Percentiles rank a stretch among this genome's conserved stretches.
Conservation (phyloP, 30 jellyfish, hydroid and myxozoan genomes). For the Aurelia sp. region DNA sequence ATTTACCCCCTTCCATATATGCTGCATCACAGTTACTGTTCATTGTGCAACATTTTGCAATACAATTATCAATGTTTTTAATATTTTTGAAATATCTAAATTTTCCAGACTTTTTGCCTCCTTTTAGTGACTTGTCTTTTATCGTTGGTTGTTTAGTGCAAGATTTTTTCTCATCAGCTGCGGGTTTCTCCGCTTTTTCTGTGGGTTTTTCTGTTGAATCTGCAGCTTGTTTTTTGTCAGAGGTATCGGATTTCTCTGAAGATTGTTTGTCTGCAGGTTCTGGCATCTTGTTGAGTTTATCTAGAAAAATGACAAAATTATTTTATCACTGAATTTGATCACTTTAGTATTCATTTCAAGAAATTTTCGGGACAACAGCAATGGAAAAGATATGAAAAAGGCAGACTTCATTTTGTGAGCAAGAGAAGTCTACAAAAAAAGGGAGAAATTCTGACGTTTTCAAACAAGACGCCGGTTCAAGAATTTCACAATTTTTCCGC, state of each 20-base stretch:
- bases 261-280: slow-evolving; percentile 31
- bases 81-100: slow-evolving; percentile 73
- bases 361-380: no score
- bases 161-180: slow-evolving; percentile 29
- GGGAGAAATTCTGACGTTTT: no score
- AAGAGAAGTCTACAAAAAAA: no score
- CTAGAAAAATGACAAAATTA: background rate
- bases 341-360: no score
- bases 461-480: no score
- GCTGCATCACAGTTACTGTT: slow-evolving; percentile 89
- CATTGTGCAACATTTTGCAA: slow-evolving; percentile 83
- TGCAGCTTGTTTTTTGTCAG: slow-evolving; percentile 1
- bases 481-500: no score
- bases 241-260: slow-evolving; percentile 1
- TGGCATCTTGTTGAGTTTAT: slow-evolving; percentile 38
- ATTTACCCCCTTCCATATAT: slow-evolving; percentile 92
- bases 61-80: slow-evolving; percentile 78
- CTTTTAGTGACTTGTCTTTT: slow-evolving; percentile 72
- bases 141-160: slow-evolving; percentile 68
- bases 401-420: no score
- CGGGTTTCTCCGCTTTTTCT: slow-evolving; percentile 53
- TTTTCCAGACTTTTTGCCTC: slow-evolving; percentile 97
- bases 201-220: slow-evolving; percentile 34
- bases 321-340: no score
- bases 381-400: no score